These are phyloP conservation scores for Meles meles DNA, from an alignment of 2,113 vertebrate genomes.

Conservation along the genomic window DNA sequence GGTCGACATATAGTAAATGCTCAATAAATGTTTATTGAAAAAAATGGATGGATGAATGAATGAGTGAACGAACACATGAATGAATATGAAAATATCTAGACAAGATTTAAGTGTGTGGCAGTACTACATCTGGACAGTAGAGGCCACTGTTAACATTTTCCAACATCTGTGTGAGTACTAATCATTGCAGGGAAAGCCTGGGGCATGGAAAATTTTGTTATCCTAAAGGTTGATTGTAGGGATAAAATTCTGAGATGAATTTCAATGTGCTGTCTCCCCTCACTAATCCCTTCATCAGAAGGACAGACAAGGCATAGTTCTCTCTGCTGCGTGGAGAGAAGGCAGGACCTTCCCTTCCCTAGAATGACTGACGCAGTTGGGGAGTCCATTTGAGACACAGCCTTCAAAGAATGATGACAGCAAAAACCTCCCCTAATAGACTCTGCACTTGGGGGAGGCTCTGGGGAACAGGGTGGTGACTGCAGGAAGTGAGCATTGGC, in stretches of 20 bases:
- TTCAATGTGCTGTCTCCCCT: neutral
- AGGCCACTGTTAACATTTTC: conserved; percentile 48
- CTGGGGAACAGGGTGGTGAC: neutral
- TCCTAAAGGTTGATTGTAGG: neutral
- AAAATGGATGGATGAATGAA: neutral
- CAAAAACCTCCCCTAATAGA: neutral
- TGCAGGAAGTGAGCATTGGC: neutral
- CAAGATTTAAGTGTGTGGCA: neutral
- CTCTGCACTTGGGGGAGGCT: neutral
- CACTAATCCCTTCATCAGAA: neutral
- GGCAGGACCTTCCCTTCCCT: neutral
- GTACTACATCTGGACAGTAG: conserved; percentile 42
- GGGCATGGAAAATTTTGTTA: neutral
- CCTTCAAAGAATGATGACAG: neutral
- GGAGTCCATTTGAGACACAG: neutral
- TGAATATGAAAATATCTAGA: neutral
- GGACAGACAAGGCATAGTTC: neutral
- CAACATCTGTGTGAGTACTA: neutral
- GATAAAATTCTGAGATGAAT: neutral
- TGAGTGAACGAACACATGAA: neutral
- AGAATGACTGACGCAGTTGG: neutral
- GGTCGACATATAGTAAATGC: neutral
- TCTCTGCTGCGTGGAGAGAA: neutral
- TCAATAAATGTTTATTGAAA: neutral
- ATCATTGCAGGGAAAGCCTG: neutral